Evolutionary conservation across 2,888 invertebrate genomes (phyloP).

Genomic region (Drosophila lutescens): DNA sequence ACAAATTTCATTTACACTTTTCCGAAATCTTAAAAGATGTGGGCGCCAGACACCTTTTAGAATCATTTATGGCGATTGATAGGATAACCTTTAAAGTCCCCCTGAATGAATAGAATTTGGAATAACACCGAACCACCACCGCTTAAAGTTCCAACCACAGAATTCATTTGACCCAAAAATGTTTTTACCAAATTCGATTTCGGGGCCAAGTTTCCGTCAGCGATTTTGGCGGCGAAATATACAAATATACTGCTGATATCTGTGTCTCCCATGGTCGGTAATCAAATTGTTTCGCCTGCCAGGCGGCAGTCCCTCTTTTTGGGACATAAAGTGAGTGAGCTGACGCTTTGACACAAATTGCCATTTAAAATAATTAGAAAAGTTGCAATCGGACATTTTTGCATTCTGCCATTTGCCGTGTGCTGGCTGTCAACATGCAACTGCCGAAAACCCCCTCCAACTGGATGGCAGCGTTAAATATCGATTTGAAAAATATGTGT

Average conservation of each 20-base stretch:
- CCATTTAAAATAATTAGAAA: slow-evolving; percentile 77
- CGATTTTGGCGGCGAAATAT: slow-evolving; percentile 2
- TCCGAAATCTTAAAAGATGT: too few relatives aligned
- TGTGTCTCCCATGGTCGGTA: slow-evolving; percentile 27
- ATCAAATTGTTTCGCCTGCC: slow-evolving; percentile 41
- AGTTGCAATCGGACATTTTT: slow-evolving; percentile 60
- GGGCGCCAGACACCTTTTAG: too few relatives aligned
- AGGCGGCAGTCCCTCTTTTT: slow-evolving; percentile 9
- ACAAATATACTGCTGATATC: slow-evolving; percentile 23
- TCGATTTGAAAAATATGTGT: slow-evolving; percentile 74
- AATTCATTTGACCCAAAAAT: slow-evolving; percentile 11
- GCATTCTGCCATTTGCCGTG: slow-evolving; percentile 42
- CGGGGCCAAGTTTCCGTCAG: slow-evolving; percentile 11
- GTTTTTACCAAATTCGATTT: slow-evolving; percentile 11
- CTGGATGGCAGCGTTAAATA: slow-evolving; percentile 62
- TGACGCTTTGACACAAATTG: slow-evolving; percentile 69
- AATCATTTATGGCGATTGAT: too few relatives aligned
- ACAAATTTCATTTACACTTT: too few relatives aligned
- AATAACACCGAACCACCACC: too few relatives aligned
- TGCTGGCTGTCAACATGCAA: slow-evolving; percentile 51
- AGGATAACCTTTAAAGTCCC: too few relatives aligned
- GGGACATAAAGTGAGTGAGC: slow-evolving; percentile 36
- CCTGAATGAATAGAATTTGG: too few relatives aligned
- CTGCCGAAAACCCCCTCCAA: slow-evolving; percentile 18
- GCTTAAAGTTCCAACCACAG: neutral